phyloP scores from a whole-genome alignment of 2,888 invertebrate species.

The Vannuccia rotundouncinata region DNA sequence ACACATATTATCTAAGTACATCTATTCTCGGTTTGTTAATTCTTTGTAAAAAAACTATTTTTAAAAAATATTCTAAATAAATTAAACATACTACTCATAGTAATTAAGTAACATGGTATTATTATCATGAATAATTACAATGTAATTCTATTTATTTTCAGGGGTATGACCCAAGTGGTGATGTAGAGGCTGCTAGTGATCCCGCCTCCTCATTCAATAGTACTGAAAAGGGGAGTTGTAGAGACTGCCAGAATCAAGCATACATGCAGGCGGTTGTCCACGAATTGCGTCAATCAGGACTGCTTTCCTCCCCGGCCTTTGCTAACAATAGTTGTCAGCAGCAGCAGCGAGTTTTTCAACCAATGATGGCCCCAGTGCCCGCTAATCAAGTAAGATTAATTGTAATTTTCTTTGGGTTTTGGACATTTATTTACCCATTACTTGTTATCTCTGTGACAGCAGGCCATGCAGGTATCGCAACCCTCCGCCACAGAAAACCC shows the following conservation, averaged over 20 bases:
- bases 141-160: neutral
- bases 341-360: neutral
- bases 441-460: neutral
- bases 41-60: no score
- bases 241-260: constrained; percentile 46
- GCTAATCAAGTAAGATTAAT: neutral
- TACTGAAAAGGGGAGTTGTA: constrained; percentile 53
- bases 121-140: neutral
- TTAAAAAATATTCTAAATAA: no score
- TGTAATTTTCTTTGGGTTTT: neutral
- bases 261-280: constrained; percentile 28
- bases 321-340: neutral
- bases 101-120: no score
- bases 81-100: neutral
- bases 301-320: neutral
- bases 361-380: neutral
- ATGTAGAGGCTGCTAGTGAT: neutral
- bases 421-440: neutral
- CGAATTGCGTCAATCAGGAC: neutral
- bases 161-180: neutral
- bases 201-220: constrained; percentile 46
- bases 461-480: neutral
- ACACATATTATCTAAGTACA: no score
- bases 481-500: neutral
- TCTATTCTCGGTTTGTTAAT: no score